These are phyloP conservation scores for Ictidomys tridecemlineatus DNA, from an alignment of 2,113 vertebrate genomes.

Conservation along the genomic window DNA sequence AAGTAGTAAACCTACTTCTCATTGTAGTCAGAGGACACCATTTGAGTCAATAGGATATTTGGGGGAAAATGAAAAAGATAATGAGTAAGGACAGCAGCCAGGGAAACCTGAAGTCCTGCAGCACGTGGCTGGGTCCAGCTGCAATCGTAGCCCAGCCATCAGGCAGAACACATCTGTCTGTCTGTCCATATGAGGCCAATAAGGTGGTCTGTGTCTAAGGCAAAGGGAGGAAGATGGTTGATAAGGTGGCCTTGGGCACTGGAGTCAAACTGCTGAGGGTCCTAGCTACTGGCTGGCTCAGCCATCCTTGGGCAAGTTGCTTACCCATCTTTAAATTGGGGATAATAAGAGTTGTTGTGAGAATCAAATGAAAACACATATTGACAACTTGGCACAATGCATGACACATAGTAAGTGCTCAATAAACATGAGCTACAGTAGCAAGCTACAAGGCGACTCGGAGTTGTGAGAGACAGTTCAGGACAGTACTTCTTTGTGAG, in stretches of 20 bases:
- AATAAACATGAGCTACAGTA: background rate
- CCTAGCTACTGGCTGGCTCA: background rate
- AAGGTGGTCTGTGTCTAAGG: background rate
- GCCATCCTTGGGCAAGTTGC: background rate
- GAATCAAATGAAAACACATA: slow-evolving; percentile 20
- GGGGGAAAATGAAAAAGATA: background rate
- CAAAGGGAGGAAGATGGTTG: background rate
- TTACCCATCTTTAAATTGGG: background rate
- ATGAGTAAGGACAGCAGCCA: background rate
- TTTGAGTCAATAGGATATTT: background rate
- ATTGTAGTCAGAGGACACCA: background rate
- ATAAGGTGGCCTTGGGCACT: background rate
- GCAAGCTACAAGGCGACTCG: background rate
- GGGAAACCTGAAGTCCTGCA: background rate
- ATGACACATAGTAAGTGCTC: background rate
- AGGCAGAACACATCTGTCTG: background rate
- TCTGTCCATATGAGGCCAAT: background rate
- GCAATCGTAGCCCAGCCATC: background rate
- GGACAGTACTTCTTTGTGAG: background rate
- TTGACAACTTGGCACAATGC: background rate
- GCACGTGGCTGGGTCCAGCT: background rate
- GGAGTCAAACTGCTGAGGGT: background rate
- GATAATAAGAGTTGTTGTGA: background rate
- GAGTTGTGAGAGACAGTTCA: background rate
- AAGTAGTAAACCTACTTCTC: background rate